Evolutionary conservation across 2,797 vertebrate genomes (phyloP).

Genomic region (Gadopsis marmoratus): DNA sequence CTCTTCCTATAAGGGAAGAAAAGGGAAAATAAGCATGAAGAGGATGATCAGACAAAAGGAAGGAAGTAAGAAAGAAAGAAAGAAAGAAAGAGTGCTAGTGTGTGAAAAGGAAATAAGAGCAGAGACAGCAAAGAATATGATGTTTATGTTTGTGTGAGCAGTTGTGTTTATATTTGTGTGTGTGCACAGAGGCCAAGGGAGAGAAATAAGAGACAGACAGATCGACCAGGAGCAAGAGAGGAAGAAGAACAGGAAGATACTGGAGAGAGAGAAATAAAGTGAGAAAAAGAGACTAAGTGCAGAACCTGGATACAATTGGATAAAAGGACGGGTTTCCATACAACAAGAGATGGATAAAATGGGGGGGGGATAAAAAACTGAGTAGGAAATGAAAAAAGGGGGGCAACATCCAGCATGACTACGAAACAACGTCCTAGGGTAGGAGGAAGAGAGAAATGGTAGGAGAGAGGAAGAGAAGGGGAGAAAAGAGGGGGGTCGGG

Average conservation of each 20-base stretch:
- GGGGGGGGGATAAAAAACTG: conserved; percentile 53
- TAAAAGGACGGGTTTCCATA: conserved; percentile 76
- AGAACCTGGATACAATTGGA: conserved; percentile 82
- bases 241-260: conserved; percentile 36
- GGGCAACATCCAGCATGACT: conserved; percentile 88
- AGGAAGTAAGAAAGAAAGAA: conserved; percentile 10
- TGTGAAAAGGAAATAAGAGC: conserved; percentile 27
- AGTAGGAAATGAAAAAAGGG: conserved; percentile 69
- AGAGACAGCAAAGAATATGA: conserved; percentile 31
- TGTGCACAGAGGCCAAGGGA: conserved; percentile 38
- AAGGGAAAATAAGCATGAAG: conserved; percentile 85
- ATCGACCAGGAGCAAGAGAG: conserved; percentile 56
- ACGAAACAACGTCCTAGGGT: conserved; percentile 87
- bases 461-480: conserved; percentile 75
- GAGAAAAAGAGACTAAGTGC: conserved; percentile 62
- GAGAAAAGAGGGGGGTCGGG: conserved; percentile 68
- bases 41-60: conserved; percentile 64
- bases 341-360: conserved; percentile 79
- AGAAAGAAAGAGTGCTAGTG: conserved; percentile 34
- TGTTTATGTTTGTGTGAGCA: conserved; percentile 54
- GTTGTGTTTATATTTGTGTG: conserved; percentile 59
- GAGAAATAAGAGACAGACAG: conserved; percentile 58
- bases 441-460: conserved; percentile 80
- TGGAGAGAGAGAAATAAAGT: conserved; percentile 42
- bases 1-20: conserved; percentile 85